These are phyloP conservation scores for Melanchra persicariae DNA, from an alignment of 2,888 invertebrate genomes.

Conservation along the genomic window DNA sequence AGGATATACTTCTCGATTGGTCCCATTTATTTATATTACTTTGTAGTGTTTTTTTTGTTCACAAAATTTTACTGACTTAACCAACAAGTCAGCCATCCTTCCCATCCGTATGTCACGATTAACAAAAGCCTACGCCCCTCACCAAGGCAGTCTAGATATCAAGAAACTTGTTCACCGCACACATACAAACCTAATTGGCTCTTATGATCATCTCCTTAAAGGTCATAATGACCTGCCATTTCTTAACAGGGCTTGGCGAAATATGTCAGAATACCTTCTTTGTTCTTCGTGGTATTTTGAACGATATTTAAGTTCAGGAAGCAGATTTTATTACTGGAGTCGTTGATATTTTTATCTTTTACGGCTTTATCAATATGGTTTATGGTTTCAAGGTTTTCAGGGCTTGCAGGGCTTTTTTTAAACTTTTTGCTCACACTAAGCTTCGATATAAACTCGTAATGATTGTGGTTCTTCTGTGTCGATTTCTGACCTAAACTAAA, in stretches of 20 bases:
- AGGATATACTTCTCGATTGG: no score
- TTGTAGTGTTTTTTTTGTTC: no score
- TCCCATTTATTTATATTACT: no score
- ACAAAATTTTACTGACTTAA: no score
- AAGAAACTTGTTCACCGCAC: constrained; percentile 53
- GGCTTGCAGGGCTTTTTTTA: no score
- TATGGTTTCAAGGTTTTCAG: background rate
- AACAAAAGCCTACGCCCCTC: constrained; percentile 86
- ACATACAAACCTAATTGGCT: constrained; percentile 66
- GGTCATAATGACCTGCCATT: constrained; percentile 69
- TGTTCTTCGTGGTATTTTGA: constrained; percentile 54
- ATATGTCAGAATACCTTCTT: constrained; percentile 45
- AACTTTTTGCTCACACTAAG: no score
- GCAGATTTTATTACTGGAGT: constrained; percentile 9
- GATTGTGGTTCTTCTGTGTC: no score
- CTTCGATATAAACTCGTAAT: no score
- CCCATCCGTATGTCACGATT: constrained; percentile 56
- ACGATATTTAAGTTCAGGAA: constrained; percentile 50
- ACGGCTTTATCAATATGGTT: background rate
- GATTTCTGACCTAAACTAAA: no score
- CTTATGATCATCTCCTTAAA: constrained; percentile 71
- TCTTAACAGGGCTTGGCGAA: constrained; percentile 55
- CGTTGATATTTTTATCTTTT: constrained; percentile 1
- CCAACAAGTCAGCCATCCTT: constrained; percentile 22
- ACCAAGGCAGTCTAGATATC: constrained; percentile 83